Percentiles rank a stretch among this genome's conserved stretches.
Conservation (phyloP, 2,797 vertebrate species). For the Sebastes umbrosus region DNA sequence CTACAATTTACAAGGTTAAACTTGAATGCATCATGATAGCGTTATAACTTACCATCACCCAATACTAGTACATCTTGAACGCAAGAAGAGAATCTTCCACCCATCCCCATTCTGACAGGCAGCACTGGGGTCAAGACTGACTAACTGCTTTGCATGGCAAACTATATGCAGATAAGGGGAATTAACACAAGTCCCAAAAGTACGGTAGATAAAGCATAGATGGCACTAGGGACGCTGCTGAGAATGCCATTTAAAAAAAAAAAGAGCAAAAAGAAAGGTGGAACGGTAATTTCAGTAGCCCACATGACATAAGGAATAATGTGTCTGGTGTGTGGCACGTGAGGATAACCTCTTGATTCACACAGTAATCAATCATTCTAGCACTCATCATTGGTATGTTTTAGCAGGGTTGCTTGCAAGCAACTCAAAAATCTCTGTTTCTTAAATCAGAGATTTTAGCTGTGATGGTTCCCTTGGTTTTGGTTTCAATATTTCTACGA, state of each 20-base stretch:
- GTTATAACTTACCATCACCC: too few species aligned
- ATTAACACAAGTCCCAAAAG: neutral
- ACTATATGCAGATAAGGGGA: neutral
- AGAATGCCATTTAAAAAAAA: neutral
- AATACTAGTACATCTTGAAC: too few species aligned
- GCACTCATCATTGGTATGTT: neutral
- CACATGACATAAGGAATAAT: neutral
- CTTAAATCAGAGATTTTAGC: neutral
- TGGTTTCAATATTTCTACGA: neutral
- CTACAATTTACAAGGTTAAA: too few species aligned
- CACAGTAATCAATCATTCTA: neutral
- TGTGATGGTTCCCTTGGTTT: neutral
- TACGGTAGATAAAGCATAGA: neutral
- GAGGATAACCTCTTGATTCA: neutral
- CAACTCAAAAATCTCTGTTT: neutral
- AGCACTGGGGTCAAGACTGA: neutral
- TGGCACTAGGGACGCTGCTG: neutral
- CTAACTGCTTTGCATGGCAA: neutral
- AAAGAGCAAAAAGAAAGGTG: neutral
- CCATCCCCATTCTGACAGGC: neutral
- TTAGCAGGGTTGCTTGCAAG: neutral
- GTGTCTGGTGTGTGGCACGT: neutral
- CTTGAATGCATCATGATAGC: too few species aligned
- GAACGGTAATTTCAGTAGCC: neutral
- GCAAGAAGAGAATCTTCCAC: neutral